Evolutionary conservation across 2,888 invertebrate species (phyloP), one percentile per base, ranked within the genome.

Genomic region (Diplazon laetatorius): DNA sequence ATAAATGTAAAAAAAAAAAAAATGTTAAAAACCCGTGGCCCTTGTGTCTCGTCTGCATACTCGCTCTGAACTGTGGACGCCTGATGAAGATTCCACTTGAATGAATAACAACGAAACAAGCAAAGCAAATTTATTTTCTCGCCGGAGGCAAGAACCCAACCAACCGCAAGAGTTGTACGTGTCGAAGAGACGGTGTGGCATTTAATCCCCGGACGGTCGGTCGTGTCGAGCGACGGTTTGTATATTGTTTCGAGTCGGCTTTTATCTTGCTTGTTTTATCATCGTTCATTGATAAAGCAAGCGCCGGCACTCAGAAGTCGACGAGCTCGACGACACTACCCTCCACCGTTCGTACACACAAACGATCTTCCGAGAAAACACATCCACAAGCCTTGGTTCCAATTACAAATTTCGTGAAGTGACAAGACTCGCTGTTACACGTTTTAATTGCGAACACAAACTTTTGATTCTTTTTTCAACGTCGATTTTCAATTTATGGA

Each of bases 71-170:
- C 2, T 60, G 46, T 46, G 39, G 22, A 60, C 50, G 63, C 60
- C 39, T 62, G 68, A 25, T 60, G 39, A 78, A n/a, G 83, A 86
- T 85, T 86, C 85, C 85, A 85, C 86, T 85, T 86, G 78, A 85
- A 87, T 86, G 85, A 83, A 85, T 84, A 85, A 83, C 70, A 60
- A 78, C 76, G 82, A 82, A 75, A 65, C 66, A 60, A 70, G 39
- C 59, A 57, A 75, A 74, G 76, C 46, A 68, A 69, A 79, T 79
- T 78, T 81, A 75, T 69, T 2, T 30, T 18, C 18, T 35, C 35
- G 10, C 37, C 35, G 18, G 18, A 39, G 20, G 8, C 48, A 18
- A 30, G 52, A 63, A 30, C 42, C 6, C n/a, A 12, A 12, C n/a
- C 2, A 10, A 25, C 25, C 35, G 25, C 44, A n/a, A n/a, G 70